These are phyloP conservation scores for Agriopis marginaria DNA, from an alignment of 2,888 invertebrate genomes.

Conservation along the genomic window DNA sequence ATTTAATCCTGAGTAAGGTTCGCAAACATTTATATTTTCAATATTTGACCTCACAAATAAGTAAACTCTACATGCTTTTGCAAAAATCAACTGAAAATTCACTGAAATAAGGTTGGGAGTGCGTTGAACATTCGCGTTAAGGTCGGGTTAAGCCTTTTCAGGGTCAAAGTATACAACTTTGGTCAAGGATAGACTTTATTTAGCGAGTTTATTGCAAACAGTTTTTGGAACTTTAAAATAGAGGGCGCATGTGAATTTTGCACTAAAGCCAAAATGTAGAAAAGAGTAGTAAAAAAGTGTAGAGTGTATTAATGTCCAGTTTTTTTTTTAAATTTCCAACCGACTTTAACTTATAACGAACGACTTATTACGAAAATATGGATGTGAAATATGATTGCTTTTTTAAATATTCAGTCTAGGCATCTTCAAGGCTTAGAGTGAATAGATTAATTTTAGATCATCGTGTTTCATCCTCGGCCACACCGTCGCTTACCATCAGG, in stretches of 20 bases:
- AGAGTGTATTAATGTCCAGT: no score
- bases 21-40: conserved; percentile 56
- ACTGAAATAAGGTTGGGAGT: conserved; percentile 17
- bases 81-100: conserved; percentile 3
- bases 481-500: no score
- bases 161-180: conserved; percentile 41
- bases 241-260: not conserved
- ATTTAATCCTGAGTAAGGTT: conserved; percentile 51
- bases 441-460: no score
- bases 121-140: not conserved
- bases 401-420: no score
- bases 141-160: conserved; percentile 42
- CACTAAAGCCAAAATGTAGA: no score
- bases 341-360: no score
- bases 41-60: conserved; percentile 48
- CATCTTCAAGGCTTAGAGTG: no score
- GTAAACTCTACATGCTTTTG: conserved; percentile 3
- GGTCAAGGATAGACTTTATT: conserved; percentile 42
- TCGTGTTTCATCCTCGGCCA: no score
- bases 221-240: conserved; percentile 6
- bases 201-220: conserved; percentile 22
- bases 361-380: no score
- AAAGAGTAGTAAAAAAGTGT: no score
- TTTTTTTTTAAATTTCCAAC: no score
- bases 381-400: no score